Evolutionary conservation across 2,797 vertebrate genomes (phyloP), one percentile per base, ranked within the genome.

Genomic region (Pseudopleuronectes americanus): DNA sequence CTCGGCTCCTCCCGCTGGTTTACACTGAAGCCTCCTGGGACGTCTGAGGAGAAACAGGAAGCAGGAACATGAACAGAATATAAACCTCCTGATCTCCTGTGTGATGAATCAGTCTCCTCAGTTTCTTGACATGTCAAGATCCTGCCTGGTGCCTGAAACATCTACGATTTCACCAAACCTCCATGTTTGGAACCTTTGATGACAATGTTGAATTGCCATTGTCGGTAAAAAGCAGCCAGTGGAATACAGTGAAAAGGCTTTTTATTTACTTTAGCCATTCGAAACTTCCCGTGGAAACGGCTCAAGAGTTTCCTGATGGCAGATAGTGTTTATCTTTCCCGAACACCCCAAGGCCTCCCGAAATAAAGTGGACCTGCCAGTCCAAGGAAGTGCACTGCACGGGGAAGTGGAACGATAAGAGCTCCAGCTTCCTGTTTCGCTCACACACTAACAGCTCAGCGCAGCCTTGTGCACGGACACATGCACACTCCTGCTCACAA

Each of bases 301-400:
- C 95, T 96, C 93, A 90, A 97, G 96, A 96, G 96, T 97, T 98
- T 99, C 97, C 98, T 98, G 97, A 96, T 97, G 96, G 96, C 96
- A 97, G 97, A 98, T 97, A 97, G 96, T 98, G 97, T 99, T 99
- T 99, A 98, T 99, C 97, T 99, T 98, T 97, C 96, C 95, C 95
- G 91, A 97, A 97, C 96, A 96, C 97, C 96, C 95, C 95, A 95
- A 97, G 95, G 95, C 96, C 96, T 97, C 96, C 97, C 94, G 94
- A 98, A 98, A 99, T 99, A 99, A 98, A 97, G 96, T 87, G 93
- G 90, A 90, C 92, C 94, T 95, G 95, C 94, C 95, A 94, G 95
- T 92, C 91, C 85, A 87, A 93, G 94, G 93, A 95, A 94, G 91
- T 90, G 71, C 79, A 41, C 85, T 95, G 95, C 68, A 80, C 4